Evolutionary conservation across 1,140 invertebrate genomes (phyloP), one percentile per base, ranked within the genome.

Genomic region (Achatina immaculata): DNA sequence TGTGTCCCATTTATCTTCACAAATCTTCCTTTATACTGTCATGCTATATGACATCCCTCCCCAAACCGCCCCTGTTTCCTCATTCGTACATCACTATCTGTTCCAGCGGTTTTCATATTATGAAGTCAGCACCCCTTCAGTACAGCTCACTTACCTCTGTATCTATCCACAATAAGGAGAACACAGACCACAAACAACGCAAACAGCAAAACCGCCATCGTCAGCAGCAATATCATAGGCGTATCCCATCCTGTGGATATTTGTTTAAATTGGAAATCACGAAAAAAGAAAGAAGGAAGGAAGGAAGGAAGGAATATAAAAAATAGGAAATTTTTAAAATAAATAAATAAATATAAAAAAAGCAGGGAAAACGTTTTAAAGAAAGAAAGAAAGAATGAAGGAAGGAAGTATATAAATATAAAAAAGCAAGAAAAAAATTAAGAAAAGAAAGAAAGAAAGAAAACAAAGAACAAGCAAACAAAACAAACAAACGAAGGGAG

Each of bases 191-290:
- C 71, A 71, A 82, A 68, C 40, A 62, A 21, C n/a, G 58, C 21
- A 36, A 84, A 65, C n/a, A 84, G 40, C 11, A 77, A 38, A 45
- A 73, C 48, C 28, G 78, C 78, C 78, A 80, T 80, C 3, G 78
- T 80, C 6, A 72, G 38, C 9, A 80, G 68, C 24, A 80, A 34
- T 51, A 71, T 71, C 78, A 80, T 80, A 0, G 78, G 68, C 11
- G 68, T 80, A 7, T 6, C 38, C 76, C 76, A 78, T 28, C 2
- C 40, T 68, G 55, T 36, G 28, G 55, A 65, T 21, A 11, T n/a
- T n/a, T n/a, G n/a, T n/a, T n/a, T n/a, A n/a, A n/a, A n/a, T n/a
- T n/a, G n/a, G n/a, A n/a, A n/a, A n/a, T n/a, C n/a, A n/a, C n/a
- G n/a, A n/a, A n/a, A n/a, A n/a, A n/a, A n/a, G n/a, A n/a, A n/a